A percentile compares a stretch with the other conserved stretches of the same genome.
phyloP scores from a whole-genome alignment of 1,140 invertebrate species.

The Papilio glaucus region DNA sequence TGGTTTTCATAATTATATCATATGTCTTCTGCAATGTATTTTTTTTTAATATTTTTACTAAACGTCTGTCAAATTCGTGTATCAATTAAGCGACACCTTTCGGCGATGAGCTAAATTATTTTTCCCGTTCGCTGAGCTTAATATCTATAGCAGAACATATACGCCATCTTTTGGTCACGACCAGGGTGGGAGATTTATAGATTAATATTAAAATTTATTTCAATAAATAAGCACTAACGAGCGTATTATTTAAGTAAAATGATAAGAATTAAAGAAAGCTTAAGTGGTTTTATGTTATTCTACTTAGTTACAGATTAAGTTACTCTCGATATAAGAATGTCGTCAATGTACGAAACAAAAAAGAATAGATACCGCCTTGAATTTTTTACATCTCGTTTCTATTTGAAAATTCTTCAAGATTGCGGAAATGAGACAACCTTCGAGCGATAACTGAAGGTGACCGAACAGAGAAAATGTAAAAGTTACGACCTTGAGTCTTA shows the following conservation, averaged over 20 bases:
- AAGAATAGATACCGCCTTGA: conserved; percentile 6
- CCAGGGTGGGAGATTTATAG: too few relatives aligned
- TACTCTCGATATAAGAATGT: not conserved
- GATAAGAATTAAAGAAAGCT: not conserved
- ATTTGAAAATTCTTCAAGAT: conserved; percentile 4
- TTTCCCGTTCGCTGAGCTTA: too few relatives aligned
- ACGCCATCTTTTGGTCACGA: too few relatives aligned
- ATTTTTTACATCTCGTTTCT: not conserved
- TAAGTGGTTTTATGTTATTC: not conserved
- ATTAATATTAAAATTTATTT: not conserved
- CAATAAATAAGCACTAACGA: not conserved
- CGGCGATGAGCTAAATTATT: too few relatives aligned
- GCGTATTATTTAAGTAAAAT: not conserved
- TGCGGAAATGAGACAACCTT: conserved; percentile 6
- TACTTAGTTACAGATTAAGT: not conserved
- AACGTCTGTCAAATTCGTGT: too few relatives aligned
- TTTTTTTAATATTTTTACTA: too few relatives aligned
- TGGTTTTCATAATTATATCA: too few relatives aligned
- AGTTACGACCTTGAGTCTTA: not conserved
- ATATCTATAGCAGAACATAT: too few relatives aligned
- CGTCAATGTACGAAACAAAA: not conserved
- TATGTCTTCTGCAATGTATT: too few relatives aligned
- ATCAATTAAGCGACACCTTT: too few relatives aligned
- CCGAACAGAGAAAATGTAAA: not conserved
- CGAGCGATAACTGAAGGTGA: not conserved